Percentiles rank a stretch among this genome's conserved stretches.
Conservation (phyloP, 2,888 invertebrate species). For the Ochropleura leucogaster region DNA sequence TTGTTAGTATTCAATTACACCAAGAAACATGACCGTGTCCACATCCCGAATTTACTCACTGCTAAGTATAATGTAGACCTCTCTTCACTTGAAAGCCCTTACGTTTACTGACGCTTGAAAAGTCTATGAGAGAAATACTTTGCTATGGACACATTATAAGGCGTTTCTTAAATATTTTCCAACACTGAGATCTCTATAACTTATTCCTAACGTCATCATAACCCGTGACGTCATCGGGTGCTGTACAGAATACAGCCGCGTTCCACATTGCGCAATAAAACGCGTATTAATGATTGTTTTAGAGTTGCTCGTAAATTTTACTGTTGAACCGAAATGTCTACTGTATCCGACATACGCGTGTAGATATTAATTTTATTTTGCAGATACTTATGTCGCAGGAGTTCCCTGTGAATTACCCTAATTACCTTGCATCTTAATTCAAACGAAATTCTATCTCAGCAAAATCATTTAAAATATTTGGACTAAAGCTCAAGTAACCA, state of each 20-base stretch:
- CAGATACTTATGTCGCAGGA: background rate
- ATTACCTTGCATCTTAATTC: background rate
- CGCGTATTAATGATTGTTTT: constrained; percentile 77
- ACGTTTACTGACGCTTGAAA: background rate
- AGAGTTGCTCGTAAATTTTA: constrained; percentile 74
- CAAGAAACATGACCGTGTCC: background rate
- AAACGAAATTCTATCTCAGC: background rate
- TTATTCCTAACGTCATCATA: constrained; percentile 34
- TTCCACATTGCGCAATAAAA: constrained; percentile 68
- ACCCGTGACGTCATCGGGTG: constrained; percentile 26
- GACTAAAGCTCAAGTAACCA: constrained; percentile 1
- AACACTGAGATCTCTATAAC: background rate
- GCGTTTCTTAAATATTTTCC: background rate
- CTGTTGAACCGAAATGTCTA: constrained; percentile 63
- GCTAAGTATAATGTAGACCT: background rate
- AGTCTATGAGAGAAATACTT: background rate
- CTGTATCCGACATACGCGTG: constrained; percentile 44
- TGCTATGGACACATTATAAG: background rate
- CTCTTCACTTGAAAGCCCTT: background rate
- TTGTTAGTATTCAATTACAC: background rate
- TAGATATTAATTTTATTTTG: constrained; percentile 37
- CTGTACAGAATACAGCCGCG: constrained; percentile 65
- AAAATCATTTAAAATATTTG: background rate
- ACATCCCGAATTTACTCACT: background rate
- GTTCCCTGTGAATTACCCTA: background rate